Percentiles rank a stretch among this genome's conserved stretches.
phyloP scores from a whole-genome alignment of 2,797 vertebrate species.

The Benthosema pterotum region DNA sequence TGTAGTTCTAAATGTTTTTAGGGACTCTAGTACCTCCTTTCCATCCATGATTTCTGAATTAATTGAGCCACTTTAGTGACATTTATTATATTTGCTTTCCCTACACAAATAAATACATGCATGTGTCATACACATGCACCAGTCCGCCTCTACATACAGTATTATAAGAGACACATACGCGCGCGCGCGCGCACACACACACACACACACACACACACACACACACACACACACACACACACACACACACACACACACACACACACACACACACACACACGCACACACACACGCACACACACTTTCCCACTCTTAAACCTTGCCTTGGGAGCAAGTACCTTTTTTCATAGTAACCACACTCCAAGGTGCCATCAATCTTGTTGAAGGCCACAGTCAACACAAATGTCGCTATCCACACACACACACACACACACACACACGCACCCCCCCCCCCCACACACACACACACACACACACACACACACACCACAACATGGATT shows the following conservation, averaged over 20 bases:
- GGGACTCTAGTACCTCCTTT: no score
- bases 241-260: conserved; percentile 3
- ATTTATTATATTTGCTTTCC: no score
- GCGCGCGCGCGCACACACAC: neutral
- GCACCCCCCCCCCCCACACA: no score
- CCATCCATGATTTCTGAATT: no score
- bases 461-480: neutral
- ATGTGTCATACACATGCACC: no score
- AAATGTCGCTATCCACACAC: neutral
- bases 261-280: neutral
- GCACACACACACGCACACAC: conserved; percentile 1
- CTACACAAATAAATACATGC: no score
- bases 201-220: neutral
- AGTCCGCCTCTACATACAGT: no score
- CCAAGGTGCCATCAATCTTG: conserved; percentile 51
- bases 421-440: conserved; percentile 18
- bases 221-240: neutral
- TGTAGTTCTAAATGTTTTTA: no score
- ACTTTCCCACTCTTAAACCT: conserved; percentile 26
- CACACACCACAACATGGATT: no score
- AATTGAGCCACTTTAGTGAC: no score
- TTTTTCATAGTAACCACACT: conserved; percentile 27
- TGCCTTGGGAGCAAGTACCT: conserved; percentile 13
- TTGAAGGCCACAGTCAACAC: conserved; percentile 40
- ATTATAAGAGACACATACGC: no score